Evolutionary conservation across 2,888 invertebrate genomes (phyloP).

Genomic region (Heliconius cydno): DNA sequence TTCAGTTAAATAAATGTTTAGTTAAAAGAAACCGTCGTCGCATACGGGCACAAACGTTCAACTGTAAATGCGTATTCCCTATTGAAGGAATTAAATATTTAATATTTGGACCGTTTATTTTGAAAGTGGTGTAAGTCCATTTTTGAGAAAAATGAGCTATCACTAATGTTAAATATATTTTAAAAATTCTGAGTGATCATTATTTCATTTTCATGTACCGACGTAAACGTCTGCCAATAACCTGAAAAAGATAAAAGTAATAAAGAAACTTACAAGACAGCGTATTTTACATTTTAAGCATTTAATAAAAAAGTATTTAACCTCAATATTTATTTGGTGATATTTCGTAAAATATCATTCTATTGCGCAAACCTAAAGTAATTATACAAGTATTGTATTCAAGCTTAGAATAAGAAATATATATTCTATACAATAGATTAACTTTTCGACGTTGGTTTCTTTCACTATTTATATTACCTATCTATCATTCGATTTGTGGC

Average conservation of each 20-base stretch:
- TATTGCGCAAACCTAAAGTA: neutral
- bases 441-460: slow-evolving; percentile 19
- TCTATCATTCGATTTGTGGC: slow-evolving; percentile 30
- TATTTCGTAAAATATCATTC: slow-evolving; percentile 1
- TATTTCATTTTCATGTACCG: neutral
- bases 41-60: no score
- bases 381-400: slow-evolving; percentile 15
- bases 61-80: no score
- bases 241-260: neutral
- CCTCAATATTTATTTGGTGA: slow-evolving; percentile 85
- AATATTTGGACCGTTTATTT: no score
- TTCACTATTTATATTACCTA: slow-evolving; percentile 18
- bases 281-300: neutral
- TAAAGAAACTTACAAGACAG: neutral
- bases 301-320: slow-evolving; percentile 20
- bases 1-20: no score
- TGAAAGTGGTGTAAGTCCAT: no score
- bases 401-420: neutral
- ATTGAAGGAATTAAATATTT: no score
- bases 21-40: no score
- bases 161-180: no score
- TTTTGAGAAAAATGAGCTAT: no score
- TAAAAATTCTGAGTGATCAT: neutral
- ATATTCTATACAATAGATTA: slow-evolving; percentile 36
- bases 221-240: neutral